Percentiles rank a stretch among this genome's conserved stretches.
Evolutionary conservation across 2,888 invertebrate genomes (phyloP).

Genomic region (Parochlus steinenii): DNA sequence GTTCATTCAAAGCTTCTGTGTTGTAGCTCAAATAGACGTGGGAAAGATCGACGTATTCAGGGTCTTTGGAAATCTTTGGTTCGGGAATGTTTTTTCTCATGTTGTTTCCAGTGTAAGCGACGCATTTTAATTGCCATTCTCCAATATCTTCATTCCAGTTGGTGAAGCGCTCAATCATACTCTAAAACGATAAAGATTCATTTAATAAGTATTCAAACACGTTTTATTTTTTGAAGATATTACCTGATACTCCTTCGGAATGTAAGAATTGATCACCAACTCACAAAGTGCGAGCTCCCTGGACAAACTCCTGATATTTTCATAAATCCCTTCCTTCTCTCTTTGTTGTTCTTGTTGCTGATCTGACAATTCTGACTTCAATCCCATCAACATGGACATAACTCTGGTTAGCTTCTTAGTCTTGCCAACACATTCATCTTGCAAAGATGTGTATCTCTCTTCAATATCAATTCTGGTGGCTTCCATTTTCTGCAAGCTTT

Average conservation of each 20-base stretch:
- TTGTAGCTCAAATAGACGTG: slow-evolving; percentile 50
- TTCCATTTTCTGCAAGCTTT: slow-evolving; percentile 73
- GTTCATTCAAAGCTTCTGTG: slow-evolving; percentile 37
- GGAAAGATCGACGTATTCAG: slow-evolving; percentile 43
- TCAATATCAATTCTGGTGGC: slow-evolving; percentile 87
- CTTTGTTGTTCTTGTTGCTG: slow-evolving; percentile 88
- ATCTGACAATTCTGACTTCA: slow-evolving; percentile 69
- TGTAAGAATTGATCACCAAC: slow-evolving; percentile 78
- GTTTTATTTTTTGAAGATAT: slow-evolving; percentile 15
- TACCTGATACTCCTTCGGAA: slow-evolving; percentile 86
- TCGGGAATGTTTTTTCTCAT: slow-evolving; percentile 57
- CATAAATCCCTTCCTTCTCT: slow-evolving; percentile 90
- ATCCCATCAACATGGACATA: slow-evolving; percentile 70
- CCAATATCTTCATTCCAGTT: slow-evolving; percentile 98
- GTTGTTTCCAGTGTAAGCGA: slow-evolving; percentile 98
- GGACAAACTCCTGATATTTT: slow-evolving; percentile 78
- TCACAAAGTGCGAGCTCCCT: slow-evolving; percentile 84
- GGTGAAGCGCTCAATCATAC: slow-evolving; percentile 76
- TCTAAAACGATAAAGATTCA: slow-evolving; percentile 32
- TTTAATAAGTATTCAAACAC: slow-evolving; percentile 1
- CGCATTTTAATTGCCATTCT: slow-evolving; percentile 95
- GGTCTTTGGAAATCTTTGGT: slow-evolving; percentile 27
- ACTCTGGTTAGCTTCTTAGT: slow-evolving; percentile 84
- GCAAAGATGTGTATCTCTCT: slow-evolving; percentile 83
- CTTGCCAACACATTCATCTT: slow-evolving; percentile 88